Percentiles rank a stretch among this genome's conserved stretches.
These are phyloP conservation scores for Drosophila mercatorum DNA, from an alignment of 2,888 invertebrate genomes.

Conservation along the genomic window DNA sequence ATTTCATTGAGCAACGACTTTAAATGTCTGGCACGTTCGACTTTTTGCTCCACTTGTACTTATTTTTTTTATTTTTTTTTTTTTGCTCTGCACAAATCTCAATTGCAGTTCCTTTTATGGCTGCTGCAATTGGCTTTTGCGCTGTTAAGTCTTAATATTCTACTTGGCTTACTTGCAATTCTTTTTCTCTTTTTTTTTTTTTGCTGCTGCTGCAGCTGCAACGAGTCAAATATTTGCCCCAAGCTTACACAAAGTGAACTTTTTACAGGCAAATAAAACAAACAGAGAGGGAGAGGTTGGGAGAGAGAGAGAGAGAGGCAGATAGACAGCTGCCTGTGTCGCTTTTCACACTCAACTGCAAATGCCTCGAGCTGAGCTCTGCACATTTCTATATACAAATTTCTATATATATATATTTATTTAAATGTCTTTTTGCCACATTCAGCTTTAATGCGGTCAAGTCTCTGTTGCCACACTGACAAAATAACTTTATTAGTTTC, in stretches of 20 bases:
- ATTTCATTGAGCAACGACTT: slow-evolving; percentile 33
- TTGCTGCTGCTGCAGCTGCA: neutral
- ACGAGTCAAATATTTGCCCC: slow-evolving; percentile 67
- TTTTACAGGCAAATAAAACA: slow-evolving; percentile 41
- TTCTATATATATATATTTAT: neutral
- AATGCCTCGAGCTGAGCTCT: slow-evolving; percentile 19
- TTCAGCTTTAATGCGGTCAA: slow-evolving; percentile 61
- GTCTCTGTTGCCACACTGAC: slow-evolving; percentile 18
- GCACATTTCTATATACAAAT: slow-evolving; percentile 2
- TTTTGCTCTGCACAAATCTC: slow-evolving; percentile 42
- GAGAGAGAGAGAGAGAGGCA: neutral
- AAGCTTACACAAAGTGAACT: slow-evolving; percentile 59
- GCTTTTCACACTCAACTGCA: slow-evolving; percentile 50
- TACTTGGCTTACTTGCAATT: slow-evolving; percentile 49
- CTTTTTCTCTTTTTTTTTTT: neutral
- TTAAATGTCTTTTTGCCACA: slow-evolving; percentile 31
- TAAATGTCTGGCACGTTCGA: slow-evolving; percentile 44
- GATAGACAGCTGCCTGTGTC: slow-evolving; percentile 32
- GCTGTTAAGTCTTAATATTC: slow-evolving; percentile 59
- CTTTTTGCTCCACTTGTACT: slow-evolving; percentile 1
- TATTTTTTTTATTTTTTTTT: neutral
- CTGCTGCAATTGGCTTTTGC: slow-evolving; percentile 38
- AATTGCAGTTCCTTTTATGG: slow-evolving; percentile 47
- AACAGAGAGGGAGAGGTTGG: neutral
- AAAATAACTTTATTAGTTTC: slow-evolving; percentile 45